Conservation (phyloP, 1,140 invertebrate species). For the Drosophila takahashii region DNA sequence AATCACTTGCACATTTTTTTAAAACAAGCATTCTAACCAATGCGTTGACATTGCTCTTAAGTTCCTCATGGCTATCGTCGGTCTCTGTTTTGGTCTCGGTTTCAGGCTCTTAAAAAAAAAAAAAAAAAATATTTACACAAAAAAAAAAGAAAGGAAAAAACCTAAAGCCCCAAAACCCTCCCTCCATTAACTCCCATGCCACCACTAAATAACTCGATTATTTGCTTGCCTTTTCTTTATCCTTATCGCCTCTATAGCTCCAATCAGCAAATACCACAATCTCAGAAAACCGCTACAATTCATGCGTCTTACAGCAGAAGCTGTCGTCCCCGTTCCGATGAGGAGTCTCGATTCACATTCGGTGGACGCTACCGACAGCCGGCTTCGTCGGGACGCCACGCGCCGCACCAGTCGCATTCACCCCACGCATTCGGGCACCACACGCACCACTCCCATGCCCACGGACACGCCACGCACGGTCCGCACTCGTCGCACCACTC, state of each 20-base stretch:
- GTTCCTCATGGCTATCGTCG: conserved; percentile 13
- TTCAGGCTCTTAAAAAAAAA: conserved; percentile 1
- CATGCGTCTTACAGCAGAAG: conserved; percentile 85
- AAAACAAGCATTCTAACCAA: conserved; percentile 20
- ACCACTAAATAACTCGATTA: conserved; percentile 20
- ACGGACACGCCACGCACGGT: conserved; percentile 84
- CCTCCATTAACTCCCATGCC: conserved; percentile 17
- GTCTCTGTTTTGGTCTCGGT: conserved; percentile 13
- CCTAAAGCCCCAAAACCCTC: background rate
- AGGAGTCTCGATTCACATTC: conserved; percentile 90
- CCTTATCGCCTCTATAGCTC: conserved; percentile 61
- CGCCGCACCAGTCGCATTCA: conserved; percentile 84
- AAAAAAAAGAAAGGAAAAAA: background rate
- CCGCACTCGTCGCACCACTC: conserved; percentile 85
- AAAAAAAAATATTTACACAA: background rate
- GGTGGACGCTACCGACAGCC: conserved; percentile 91
- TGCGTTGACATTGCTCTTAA: conserved; percentile 13
- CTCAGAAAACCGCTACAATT: conserved; percentile 85
- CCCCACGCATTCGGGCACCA: conserved; percentile 85
- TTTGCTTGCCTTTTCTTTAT: conserved; percentile 40
- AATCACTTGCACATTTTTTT: conserved; percentile 19
- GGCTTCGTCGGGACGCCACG: conserved; percentile 86
- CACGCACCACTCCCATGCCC: conserved; percentile 83
- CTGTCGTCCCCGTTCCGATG: conserved; percentile 86
- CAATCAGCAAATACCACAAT: conserved; percentile 85